phyloP scores from a whole-genome alignment of 2,113 vertebrate species.

The Coreoperca whiteheadi region DNA sequence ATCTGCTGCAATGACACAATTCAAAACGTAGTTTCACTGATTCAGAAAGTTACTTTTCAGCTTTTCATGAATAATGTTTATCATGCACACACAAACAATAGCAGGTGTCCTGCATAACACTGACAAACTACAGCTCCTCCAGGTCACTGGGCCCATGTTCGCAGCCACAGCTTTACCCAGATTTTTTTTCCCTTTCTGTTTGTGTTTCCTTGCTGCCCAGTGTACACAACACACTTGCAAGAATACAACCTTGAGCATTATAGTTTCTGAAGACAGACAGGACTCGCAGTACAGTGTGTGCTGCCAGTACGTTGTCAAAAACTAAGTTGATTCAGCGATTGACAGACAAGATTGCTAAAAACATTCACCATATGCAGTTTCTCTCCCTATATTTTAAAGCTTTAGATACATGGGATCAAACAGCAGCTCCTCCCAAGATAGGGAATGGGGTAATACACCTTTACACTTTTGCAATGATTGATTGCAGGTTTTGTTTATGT shows the following conservation, averaged over 20 bases:
- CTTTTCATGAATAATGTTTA: background rate
- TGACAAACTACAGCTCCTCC: background rate
- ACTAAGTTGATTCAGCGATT: background rate
- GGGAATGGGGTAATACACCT: background rate
- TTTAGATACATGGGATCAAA: background rate
- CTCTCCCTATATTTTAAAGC: background rate
- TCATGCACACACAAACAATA: background rate
- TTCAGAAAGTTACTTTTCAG: background rate
- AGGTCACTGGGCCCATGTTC: background rate
- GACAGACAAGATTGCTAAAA: background rate
- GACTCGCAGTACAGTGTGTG: background rate
- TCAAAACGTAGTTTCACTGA: background rate
- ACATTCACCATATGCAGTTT: background rate
- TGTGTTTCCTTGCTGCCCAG: background rate
- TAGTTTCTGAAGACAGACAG: background rate
- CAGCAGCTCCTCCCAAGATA: background rate
- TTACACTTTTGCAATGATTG: background rate
- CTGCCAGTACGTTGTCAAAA: background rate
- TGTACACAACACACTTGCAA: background rate
- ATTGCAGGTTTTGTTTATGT: background rate
- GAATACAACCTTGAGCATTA: background rate
- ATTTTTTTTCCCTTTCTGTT: background rate
- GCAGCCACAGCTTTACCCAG: constrained; percentile 1
- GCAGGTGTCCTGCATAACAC: background rate
- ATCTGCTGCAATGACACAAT: constrained; percentile 7